Evolutionary conservation across 1,140 invertebrate species (phyloP).

Genomic region (Asobara japonica): DNA sequence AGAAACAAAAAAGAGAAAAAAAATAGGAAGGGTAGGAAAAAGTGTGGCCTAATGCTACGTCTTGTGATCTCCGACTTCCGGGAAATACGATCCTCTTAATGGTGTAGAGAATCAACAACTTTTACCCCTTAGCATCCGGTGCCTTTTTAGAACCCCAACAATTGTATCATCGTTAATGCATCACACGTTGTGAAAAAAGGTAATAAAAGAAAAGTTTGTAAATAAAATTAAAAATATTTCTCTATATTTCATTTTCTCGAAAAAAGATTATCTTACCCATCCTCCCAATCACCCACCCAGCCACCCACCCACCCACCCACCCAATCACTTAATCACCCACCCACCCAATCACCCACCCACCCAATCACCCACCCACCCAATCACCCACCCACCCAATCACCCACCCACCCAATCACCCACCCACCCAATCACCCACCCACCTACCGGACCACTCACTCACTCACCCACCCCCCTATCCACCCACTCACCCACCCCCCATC

Average conservation of each 20-base stretch:
- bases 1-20: constrained; percentile 21
- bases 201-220: neutral
- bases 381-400: no score
- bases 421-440: no score
- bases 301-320: no score
- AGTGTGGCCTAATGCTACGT: constrained; percentile 44
- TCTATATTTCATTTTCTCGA: neutral
- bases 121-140: constrained; percentile 23
- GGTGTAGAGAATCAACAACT: constrained; percentile 54
- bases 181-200: neutral
- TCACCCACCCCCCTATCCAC: no score
- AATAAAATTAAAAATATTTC: neutral
- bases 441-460: no score
- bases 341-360: no score
- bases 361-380: no score
- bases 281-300: no score
- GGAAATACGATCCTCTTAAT: constrained; percentile 58
- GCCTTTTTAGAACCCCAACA: no score
- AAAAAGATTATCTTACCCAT: neutral
- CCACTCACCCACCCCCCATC: no score
- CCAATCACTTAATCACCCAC: no score
- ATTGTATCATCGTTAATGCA: neutral
- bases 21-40: neutral
- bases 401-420: no score
- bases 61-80: constrained; percentile 52